phyloP scores from a whole-genome alignment of 1,140 invertebrate species.

The Acromyrmex heyeri region DNA sequence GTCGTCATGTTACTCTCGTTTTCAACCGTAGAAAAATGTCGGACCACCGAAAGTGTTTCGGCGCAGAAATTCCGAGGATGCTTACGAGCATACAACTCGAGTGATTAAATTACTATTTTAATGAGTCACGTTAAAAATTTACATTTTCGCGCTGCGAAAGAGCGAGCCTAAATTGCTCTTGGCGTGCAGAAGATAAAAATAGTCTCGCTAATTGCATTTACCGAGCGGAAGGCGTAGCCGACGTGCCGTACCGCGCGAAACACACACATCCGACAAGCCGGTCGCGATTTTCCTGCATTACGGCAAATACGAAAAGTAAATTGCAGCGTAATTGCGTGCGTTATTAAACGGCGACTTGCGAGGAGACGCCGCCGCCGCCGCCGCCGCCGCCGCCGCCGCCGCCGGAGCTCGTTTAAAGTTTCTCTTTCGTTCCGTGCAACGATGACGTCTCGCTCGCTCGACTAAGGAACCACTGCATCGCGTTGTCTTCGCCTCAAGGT shows the following conservation, averaged over 20 bases:
- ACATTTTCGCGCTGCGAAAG: conserved; percentile 45
- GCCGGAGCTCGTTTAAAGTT: conserved; percentile 69
- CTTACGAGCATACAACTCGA: conserved; percentile 23
- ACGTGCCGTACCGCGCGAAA: conserved; percentile 11
- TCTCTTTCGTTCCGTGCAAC: conserved; percentile 65
- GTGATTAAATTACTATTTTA: conserved; percentile 60
- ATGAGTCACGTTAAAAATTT: conserved; percentile 61
- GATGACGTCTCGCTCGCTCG: conserved; percentile 38
- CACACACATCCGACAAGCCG: conserved; percentile 38
- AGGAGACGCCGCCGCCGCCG: conserved; percentile 34
- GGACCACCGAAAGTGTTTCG: neutral
- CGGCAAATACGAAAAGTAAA: conserved; percentile 65
- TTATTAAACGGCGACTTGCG: conserved; percentile 66
- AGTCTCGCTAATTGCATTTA: conserved; percentile 59
- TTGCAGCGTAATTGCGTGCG: conserved; percentile 67
- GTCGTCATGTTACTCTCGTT: neutral
- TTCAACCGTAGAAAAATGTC: conserved; percentile 11
- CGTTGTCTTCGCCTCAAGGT: conserved; percentile 57
- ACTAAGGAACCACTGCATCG: conserved; percentile 24
- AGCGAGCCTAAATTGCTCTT: conserved; percentile 57
- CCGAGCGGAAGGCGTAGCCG: conserved; percentile 36
- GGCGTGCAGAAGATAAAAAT: conserved; percentile 42
- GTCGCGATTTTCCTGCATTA: conserved; percentile 67
- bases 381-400: no score
- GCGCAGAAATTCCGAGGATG: conserved; percentile 19